Conservation (phyloP, 2,888 invertebrate species). For the Cantharis rufa region DNA sequence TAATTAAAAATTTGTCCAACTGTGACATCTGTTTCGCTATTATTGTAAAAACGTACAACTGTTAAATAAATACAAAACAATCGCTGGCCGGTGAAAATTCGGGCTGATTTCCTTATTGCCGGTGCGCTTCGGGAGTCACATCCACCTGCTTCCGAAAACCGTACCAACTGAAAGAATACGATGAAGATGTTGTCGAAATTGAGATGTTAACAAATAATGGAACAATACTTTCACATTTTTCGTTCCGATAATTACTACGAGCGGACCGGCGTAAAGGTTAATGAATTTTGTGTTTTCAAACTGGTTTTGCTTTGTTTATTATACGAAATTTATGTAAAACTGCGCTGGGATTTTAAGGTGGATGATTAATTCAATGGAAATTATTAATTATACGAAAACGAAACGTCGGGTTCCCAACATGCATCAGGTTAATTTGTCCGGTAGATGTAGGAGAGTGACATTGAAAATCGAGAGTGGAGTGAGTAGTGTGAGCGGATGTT, state of each 20-base stretch:
- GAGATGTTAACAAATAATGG: no score
- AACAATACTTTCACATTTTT: not conserved
- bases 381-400: conserved; percentile 1
- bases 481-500: conserved; percentile 51
- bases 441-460: conserved; percentile 46
- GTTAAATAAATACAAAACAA: not conserved
- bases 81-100: not conserved
- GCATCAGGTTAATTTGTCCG: conserved; percentile 45
- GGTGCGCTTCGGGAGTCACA: not conserved
- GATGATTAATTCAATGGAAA: conserved; percentile 14
- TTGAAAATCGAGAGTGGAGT: conserved; percentile 55
- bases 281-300: not conserved
- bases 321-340: not conserved
- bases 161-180: not conserved
- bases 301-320: not conserved
- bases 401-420: conserved; percentile 12
- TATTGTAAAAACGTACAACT: not conserved
- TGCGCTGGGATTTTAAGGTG: not conserved
- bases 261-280: not conserved
- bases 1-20: not conserved
- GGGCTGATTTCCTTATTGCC: not conserved
- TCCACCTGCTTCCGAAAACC: not conserved
- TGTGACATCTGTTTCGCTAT: not conserved
- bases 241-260: not conserved
- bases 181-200: not conserved